Base-by-base conservation (phyloP, 2,113 vertebrate species). In the Thamnophis sirtalis region DNA sequence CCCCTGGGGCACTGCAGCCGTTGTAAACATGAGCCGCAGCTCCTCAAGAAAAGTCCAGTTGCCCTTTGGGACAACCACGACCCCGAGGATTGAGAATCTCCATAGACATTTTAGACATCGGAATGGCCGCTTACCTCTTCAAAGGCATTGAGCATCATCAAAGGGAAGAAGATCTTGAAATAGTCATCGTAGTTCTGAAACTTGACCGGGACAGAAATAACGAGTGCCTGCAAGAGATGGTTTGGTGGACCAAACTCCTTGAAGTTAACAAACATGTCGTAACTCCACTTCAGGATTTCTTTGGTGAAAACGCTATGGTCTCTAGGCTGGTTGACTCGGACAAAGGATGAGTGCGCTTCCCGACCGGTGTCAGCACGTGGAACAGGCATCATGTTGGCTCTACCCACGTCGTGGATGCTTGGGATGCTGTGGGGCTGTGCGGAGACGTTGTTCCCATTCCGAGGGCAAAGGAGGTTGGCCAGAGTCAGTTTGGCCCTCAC, bases 121-220 rank as follows among this genome's bases (percentile, higher is more conserved):
- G 26, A 89, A 89, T 26, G n/a, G 11, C 21, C 3, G 2, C 98
- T 97, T 96, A 99, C 98, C 38, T 98, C 98, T 97, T 98, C 98
- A 96, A 99, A 99, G 28, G 98, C 96, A 22, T 99, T 98, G 87
- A 98, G 80, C 89, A 98, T 95, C 96, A 98, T 95, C 96, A 98
- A 95, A 43, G 98, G 98, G 73, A 98, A 98, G 92, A 98, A 98
- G 0, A 97, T 97, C 28, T 92, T 68, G 91, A 98, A 98, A 89
- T 99, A 98, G 7, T 98, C 98, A 0, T 95, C 88, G 86, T 96
- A 97, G 55, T 94, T 95, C 56, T 95, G 94, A 95, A 98, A 98
- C 0, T 2, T 94, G 38, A 97, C 87, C 5, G 98, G 98, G 84
- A 98, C 98, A 26, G 96, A 3, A 55, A 95, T 96, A n/a, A 97